Evolutionary conservation across 1,140 invertebrate genomes (phyloP), one percentile per base, ranked within the genome.

Genomic region (Bicyclus anynana): DNA sequence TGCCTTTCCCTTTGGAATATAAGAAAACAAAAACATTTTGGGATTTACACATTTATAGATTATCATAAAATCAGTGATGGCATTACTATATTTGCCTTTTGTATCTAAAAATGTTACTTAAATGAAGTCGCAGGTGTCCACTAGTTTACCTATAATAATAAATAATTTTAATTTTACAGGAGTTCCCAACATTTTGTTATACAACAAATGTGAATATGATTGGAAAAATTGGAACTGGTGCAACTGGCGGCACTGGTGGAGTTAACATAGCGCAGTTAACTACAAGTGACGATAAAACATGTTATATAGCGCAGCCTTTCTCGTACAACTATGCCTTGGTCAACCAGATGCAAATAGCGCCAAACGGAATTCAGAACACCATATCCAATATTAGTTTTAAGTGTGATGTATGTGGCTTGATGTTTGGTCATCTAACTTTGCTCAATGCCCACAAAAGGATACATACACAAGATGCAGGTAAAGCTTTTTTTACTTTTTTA

Each of bases 351-450:
- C 91, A 92, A 60, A 82, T 92, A 52, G 90, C 91, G 18, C 90
- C 91, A 26, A 89, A 89, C 74, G 87, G 88, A 46, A 78, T 90
- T n/a, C 88, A 91, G 69, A 93, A 93, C 69, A 91, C 94, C 42
- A 94, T 95, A 67, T 93, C 92, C 14, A 94, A 94, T 69, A 94
- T 95, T 12, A 95, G 94, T 56, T 95, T 95, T 76, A 96, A 96
- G 84, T 96, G 95, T 82, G 95, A 96, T 83, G 93, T 95, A 2
- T 96, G 95, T 75, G 94, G 94, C 20, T 81, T 95, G 26, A 94
- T 95, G 86, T 96, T 96, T 78, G 92, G 92, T 1, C 94, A 96
- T 74, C 88, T 95, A 54, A 92, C 93, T 18, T 74, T 95, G 38
- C 80, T 96, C 0, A 95, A 94, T 83, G 93, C 95, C 69, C 95